Conservation (phyloP, 1,140 invertebrate genomes). For the Papilio glaucus region DNA sequence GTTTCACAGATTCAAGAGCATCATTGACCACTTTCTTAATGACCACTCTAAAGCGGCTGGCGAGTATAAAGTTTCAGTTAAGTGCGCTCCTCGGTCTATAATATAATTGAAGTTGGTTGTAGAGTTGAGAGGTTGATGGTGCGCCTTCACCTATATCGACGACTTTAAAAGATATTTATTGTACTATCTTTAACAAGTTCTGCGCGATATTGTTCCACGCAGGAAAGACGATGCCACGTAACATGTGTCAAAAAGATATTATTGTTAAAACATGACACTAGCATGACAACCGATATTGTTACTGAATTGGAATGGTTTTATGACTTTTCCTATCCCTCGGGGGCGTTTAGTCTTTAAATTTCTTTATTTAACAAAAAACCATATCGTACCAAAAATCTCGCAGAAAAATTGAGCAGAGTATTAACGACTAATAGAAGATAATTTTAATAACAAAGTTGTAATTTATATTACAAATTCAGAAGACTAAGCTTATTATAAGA, state of each 20-base stretch:
- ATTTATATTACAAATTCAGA: not conserved
- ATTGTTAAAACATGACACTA: too few relatives aligned
- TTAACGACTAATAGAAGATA: too few relatives aligned
- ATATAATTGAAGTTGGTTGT: not conserved
- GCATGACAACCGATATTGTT: too few relatives aligned
- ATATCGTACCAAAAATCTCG: too few relatives aligned
- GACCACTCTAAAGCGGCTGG: not conserved
- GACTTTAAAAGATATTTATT: not conserved
- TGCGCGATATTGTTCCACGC: not conserved
- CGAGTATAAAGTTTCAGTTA: constrained; percentile 12
- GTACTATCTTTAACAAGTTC: not conserved
- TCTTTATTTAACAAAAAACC: too few relatives aligned
- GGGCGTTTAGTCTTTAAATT: too few relatives aligned
- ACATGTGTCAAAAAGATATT: too few relatives aligned
- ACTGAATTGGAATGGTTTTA: too few relatives aligned
- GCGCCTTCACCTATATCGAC: not conserved
- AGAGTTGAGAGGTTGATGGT: not conserved
- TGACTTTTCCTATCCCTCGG: too few relatives aligned
- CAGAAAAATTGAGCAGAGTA: too few relatives aligned
- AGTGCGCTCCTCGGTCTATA: constrained; percentile 14
- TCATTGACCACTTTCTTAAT: constrained; percentile 22
- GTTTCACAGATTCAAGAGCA: not conserved
- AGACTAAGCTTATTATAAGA: not conserved
- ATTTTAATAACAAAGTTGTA: not conserved
- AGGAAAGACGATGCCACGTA: too few relatives aligned